phyloP scores from a whole-genome alignment of 1,140 invertebrate species.

The Berghia stephanieae region DNA sequence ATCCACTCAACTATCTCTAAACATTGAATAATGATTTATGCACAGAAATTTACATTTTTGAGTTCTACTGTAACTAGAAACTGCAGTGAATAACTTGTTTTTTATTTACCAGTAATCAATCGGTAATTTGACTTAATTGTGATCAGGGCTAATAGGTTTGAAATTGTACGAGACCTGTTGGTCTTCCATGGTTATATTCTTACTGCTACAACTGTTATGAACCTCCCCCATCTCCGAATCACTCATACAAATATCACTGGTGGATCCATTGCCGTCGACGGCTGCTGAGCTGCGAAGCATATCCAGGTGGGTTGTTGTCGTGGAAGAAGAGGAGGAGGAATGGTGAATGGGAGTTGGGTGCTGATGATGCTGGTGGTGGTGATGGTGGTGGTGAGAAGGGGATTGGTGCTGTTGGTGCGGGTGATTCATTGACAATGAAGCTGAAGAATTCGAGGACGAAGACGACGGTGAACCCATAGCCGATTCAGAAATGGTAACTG shows the following conservation, averaged over 20 bases:
- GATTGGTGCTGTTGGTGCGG: conserved; percentile 22
- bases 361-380: conserved; percentile 34
- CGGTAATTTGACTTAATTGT: too few species aligned
- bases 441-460: conserved; percentile 18
- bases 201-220: background rate
- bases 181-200: too few species aligned
- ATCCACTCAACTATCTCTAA: too few species aligned
- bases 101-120: too few species aligned
- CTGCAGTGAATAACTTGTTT: too few species aligned
- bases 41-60: too few species aligned
- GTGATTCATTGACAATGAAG: conserved; percentile 5
- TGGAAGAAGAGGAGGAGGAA: conserved; percentile 57
- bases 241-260: conserved; percentile 28
- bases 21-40: too few species aligned
- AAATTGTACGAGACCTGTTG: conserved; percentile 17
- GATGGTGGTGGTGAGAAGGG: conserved; percentile 11
- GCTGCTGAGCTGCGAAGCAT: conserved; percentile 50
- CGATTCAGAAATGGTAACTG: conserved; percentile 25
- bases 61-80: too few species aligned
- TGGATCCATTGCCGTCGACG: conserved; percentile 19
- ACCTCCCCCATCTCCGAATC: conserved; percentile 27
- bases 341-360: conserved; percentile 40
- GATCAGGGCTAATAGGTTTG: conserved; percentile 36
- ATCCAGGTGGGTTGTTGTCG: conserved; percentile 47
- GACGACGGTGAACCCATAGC: conserved; percentile 17